Conservation (phyloP, 2,113 vertebrate species). For the Xenus cinereus region DNA sequence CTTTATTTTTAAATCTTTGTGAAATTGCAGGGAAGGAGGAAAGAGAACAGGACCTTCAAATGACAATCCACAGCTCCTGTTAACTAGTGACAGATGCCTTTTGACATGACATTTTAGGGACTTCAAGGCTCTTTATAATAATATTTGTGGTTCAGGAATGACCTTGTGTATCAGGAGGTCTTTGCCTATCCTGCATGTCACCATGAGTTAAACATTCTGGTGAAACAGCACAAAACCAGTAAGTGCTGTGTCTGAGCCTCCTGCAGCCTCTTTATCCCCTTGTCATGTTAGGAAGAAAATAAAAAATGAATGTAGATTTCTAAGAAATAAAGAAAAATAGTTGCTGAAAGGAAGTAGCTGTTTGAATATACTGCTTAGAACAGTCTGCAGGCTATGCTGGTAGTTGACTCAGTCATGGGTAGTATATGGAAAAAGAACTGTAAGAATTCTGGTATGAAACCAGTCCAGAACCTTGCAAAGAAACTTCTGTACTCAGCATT, state of each 20-base stretch:
- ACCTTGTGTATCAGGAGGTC: neutral
- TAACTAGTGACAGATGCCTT: slow-evolving; percentile 11
- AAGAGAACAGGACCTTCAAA: neutral
- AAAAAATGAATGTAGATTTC: neutral
- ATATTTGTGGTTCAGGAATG: neutral
- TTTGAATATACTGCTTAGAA: neutral
- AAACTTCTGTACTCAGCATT: neutral
- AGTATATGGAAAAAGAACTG: neutral
- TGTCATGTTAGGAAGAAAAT: neutral
- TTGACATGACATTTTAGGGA: slow-evolving; percentile 27
- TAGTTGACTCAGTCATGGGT: neutral
- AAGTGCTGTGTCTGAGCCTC: neutral
- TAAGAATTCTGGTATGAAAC: neutral
- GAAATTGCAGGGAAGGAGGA: neutral
- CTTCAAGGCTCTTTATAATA: neutral
- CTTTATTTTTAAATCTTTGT: slow-evolving; percentile 3
- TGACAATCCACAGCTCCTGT: neutral
- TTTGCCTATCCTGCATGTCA: neutral
- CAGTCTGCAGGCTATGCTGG: neutral
- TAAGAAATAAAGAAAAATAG: neutral
- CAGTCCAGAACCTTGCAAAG: neutral
- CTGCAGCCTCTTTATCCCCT: neutral
- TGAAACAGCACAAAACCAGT: neutral
- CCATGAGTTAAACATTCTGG: slow-evolving; percentile 5
- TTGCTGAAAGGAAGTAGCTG: neutral